Base-by-base conservation (phyloP, 2,797 vertebrate genomes). In the Cryptoblepharus egeriae region DNA sequence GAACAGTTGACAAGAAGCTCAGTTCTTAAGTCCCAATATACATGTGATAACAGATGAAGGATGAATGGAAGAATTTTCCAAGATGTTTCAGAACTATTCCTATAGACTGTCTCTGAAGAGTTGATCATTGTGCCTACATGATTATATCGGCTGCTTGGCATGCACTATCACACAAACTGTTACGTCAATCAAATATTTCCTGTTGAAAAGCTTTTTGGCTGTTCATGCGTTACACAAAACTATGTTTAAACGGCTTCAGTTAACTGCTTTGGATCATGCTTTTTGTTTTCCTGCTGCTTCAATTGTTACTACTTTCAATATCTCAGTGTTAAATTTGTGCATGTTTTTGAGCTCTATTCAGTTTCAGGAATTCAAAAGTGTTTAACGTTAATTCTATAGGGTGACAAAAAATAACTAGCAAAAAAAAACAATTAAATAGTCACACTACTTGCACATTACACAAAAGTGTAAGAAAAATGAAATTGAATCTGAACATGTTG, bases 331-430 rank as follows among this genome's bases (percentile, higher is more conserved):
- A 61, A 76, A 86, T 85, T 67, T 94, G 69, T 93, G 89, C 89
- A 85, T 93, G 87, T 81, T 77, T n/a, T 67, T 78, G 88, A 86
- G 81, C 86, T 93, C 64, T 11, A 61, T 0, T 60, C 67, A 26
- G 58, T 93, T 93, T 90, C 87, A 30, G 87, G 79, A 80, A 86
- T 85, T 89, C 85, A 82, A 87, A 70, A 90, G 88, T 83, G 90
- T 91, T 75, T 92, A 91, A 94, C 85, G 83, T 24, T 81, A 60
- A 42, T 90, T 92, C 80, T 92, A 81, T 12, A 28, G 92, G 78
- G 81, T 85, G 71, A 92, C 83, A 87, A 77, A 82, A 70, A 91
- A 81, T 89, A 52, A 16, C 61, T 75, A 32, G n/a, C n/a, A n/a
- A n/a, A 49, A 61, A 61, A 18, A 42, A 15, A 22, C 49, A 52